Evolutionary conservation across 2,797 vertebrate genomes (phyloP), one percentile per base, ranked within the genome.

Genomic region (Percopsis omiscomaycus): DNA sequence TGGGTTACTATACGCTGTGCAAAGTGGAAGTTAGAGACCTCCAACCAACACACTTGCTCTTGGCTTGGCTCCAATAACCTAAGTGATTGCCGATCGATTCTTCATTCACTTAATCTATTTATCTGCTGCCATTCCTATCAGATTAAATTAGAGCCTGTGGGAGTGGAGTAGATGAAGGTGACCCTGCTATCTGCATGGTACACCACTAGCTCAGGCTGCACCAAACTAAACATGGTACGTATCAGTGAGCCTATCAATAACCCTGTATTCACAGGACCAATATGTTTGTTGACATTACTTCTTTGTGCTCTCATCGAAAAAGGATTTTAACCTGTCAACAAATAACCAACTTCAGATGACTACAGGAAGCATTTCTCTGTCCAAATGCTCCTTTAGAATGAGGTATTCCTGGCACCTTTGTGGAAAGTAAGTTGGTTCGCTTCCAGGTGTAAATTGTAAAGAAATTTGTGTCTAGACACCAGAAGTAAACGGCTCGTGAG

Each of bases 11-110:
- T n/a, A 5, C 5, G 61, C 63, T 59, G 59, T 29, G 12, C 56
- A 48, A 30, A 58, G 29, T 66, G 47, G 28, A 51, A 56, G 48
- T 66, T 45, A 64, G 48, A 68, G 55, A 75, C 64, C 47, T 15
- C 60, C 62, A 54, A 58, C 64, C 71, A 54, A 58, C 47, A 72
- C 55, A 29, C 15, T 71, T 15, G 61, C 78, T 71, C 66, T 78
- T 87, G 86, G 79, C 85, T 77, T 74, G 51, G 44, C 66, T 84
- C 80, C 78, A 80, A 29, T 61, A 69, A 67, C 55, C 74, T 91
- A 91, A 93, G 91, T 91, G 87, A 92, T 92, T 92, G 87, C 78
- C 80, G 89, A 91, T 93, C 70, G 91, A 93, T 92, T 88, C 65
- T 47, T 71, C 74, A 65, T 84, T 65, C 70, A 73, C 73, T 70